A percentile compares a stretch with the other conserved stretches of the same genome.
These are phyloP conservation scores for Crypturellus tataupa DNA, from an alignment of 2,797 vertebrate genomes.

Conservation along the genomic window DNA sequence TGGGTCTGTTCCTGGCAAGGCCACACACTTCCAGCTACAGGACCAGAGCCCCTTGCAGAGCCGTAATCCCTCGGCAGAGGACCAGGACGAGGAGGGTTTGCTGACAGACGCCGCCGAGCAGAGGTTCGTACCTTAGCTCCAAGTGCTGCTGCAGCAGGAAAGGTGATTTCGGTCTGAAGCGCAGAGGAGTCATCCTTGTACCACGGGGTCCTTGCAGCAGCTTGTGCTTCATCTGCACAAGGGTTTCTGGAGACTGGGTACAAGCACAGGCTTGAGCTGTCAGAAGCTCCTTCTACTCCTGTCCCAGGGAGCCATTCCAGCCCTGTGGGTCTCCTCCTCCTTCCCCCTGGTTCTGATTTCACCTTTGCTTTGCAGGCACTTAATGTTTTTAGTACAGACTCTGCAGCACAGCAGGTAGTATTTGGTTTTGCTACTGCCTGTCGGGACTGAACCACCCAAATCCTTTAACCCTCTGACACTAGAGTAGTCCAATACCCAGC, in stretches of 20 bases:
- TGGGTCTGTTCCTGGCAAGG: not conserved
- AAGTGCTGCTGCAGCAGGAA: not conserved
- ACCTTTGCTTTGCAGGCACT: not conserved
- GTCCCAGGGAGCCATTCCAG: not conserved
- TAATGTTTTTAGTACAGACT: not conserved
- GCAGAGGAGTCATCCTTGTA: not conserved
- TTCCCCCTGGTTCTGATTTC: not conserved
- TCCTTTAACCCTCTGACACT: not conserved
- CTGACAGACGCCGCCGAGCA: slow-evolving; percentile 56
- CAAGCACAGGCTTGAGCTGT: not conserved
- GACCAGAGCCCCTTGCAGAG: slow-evolving; percentile 19
- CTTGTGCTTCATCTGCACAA: not conserved
- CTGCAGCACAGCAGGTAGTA: not conserved
- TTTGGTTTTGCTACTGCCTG: not conserved
- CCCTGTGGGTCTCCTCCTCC: not conserved
- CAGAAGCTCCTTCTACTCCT: not conserved
- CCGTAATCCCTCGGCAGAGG: slow-evolving; percentile 1
- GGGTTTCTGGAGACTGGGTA: not conserved
- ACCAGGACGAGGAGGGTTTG: slow-evolving; percentile 51
- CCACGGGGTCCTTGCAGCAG: not conserved
- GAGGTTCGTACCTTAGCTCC: slow-evolving; percentile 26
- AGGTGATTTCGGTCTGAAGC: not conserved
- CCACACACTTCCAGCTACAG: slow-evolving; percentile 37
- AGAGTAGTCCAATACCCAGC: fast-evolving
- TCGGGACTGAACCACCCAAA: not conserved